Conservation (phyloP, 2,113 vertebrate genomes). For the Cynopterus brachyotis region DNA sequence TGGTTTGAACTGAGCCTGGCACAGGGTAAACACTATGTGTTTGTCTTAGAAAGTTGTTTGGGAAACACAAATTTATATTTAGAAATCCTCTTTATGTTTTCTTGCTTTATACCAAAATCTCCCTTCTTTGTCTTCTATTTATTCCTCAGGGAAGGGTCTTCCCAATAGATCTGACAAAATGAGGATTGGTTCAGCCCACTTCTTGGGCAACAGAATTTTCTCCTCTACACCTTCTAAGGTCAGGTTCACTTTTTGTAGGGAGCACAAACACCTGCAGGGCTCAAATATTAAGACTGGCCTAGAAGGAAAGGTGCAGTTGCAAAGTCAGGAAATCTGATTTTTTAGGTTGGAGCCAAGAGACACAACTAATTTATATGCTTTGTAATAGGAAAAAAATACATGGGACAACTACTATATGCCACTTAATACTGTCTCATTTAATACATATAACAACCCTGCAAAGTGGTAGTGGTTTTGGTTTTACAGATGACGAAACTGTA, state of each 20-base stretch:
- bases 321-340: background rate
- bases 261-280: background rate
- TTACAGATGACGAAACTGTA: slow-evolving; percentile 45
- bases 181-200: background rate
- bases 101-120: background rate
- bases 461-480: background rate
- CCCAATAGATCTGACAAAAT: background rate
- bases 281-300: background rate
- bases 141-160: background rate
- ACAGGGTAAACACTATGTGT: background rate
- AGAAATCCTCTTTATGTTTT: slow-evolving; percentile 10
- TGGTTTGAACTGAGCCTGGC: background rate
- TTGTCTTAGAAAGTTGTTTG: slow-evolving; percentile 17
- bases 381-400: background rate
- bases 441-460: background rate
- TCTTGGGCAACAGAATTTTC: background rate
- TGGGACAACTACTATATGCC: background rate
- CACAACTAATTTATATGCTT: background rate
- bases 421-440: background rate
- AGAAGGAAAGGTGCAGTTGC: background rate
- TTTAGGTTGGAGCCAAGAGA: background rate
- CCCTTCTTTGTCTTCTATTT: background rate
- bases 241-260: background rate
- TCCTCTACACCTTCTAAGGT: background rate
- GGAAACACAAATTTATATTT: background rate